Base-by-base conservation (phyloP, 2,113 vertebrate genomes). In the Colaptes auratus region DNA sequence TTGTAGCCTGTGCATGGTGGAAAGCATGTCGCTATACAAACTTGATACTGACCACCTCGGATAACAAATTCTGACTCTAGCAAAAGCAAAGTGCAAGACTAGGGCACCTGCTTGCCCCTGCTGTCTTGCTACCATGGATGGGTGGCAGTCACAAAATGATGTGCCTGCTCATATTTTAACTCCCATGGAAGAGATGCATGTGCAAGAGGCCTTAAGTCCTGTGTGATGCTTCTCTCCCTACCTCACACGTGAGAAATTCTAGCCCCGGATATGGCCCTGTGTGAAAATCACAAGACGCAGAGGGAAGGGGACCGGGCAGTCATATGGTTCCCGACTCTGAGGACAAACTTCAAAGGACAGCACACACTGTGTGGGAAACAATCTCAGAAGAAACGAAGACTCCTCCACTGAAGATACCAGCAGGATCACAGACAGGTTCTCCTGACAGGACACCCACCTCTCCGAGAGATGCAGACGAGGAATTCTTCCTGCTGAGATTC, bases 381-480 rank as follows among this genome's bases (percentile, higher is more conserved):
- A 42, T 25, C 14, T 53, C 55, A 18, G 35, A 58, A 59, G 24
- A 36, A 74, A 59, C 1, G 0, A 48, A 9, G 44, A 52, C 16
- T 8, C 56, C 30, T 59, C 50, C 21, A 4, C 10, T 20, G 64
- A 15, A 42, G 48, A 33, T 25, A n/a, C 7, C 48, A 35, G 46
- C 71, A 53, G 61, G 20, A 15, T 21, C 60, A 24, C 46, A 65
- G 33, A 20, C 60, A 60, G 59, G 52, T 55, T 70, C 33, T 63
- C 46, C 73, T 36, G 19, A 27, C 25, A 27, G 33, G 52, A 24
- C 75, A 98, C 97, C 92, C 72, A 99, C 99, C 97, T 99, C 98
- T 97, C 96, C 97, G 10, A 82, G 25, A 46, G 97, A 96, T 79
- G 96, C 75, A 25, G 98, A 97, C 17, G 91, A 95, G 59, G 98